These are phyloP conservation scores for Frankliniella fusca DNA, from an alignment of 2,888 invertebrate species.

Conservation along the genomic window DNA sequence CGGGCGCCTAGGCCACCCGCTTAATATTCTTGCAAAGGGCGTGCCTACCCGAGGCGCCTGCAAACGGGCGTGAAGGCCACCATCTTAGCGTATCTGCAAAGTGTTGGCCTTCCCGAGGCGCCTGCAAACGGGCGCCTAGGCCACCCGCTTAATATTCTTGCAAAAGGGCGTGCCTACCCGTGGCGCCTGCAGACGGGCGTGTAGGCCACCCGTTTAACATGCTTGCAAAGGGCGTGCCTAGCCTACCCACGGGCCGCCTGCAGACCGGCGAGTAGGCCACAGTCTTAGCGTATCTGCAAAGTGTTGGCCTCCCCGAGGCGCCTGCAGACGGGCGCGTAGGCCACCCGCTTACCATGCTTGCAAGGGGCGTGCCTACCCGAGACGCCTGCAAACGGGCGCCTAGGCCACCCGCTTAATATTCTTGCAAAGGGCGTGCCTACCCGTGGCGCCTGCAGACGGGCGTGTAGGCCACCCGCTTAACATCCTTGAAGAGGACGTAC, in stretches of 20 bases:
- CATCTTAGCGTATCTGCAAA: no score
- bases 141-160: not conserved
- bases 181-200: not conserved
- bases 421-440: not conserved
- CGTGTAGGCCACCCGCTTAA: not conserved
- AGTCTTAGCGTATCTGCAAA: no score
- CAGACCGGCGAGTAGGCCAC: no score
- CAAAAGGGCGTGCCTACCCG: not conserved
- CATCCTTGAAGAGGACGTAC: not conserved
- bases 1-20: not conserved
- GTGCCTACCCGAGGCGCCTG: not conserved
- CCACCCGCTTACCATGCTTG: no score
- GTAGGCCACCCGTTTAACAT: not conserved
- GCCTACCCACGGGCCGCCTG: not conserved
- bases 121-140: no score
- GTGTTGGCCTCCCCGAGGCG: no score
- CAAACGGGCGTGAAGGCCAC: no score
- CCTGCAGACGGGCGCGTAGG: no score
- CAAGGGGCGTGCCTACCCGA: no score
- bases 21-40: not conserved
- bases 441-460: not conserved
- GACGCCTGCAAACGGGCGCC: not conserved
- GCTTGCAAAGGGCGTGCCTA: not conserved
- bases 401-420: not conserved
- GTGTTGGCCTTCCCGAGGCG: no score